A percentile compares a stretch with the other conserved stretches of the same genome.
Evolutionary conservation across 2,888 invertebrate species (phyloP).

Genomic region (Eubasilissa splendida): DNA sequence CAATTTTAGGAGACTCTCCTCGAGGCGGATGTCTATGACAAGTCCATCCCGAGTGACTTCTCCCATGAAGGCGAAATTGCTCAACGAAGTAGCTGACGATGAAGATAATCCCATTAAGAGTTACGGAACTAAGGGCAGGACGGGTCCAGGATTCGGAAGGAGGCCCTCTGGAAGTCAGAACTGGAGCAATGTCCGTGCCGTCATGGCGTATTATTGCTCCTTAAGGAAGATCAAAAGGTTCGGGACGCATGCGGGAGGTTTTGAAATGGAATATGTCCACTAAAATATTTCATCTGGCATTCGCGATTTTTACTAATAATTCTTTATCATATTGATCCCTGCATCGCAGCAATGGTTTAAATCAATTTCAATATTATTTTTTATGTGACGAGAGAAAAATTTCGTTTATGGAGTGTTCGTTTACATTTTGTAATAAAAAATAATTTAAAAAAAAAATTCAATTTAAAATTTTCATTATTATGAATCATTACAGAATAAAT

Average conservation of each 20-base stretch:
- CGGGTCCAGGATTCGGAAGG: conserved; percentile 61
- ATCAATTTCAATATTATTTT: no score
- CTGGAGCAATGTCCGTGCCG: conserved; percentile 90
- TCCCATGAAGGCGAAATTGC: conserved; percentile 31
- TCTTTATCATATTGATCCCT: no score
- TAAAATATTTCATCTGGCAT: not conserved
- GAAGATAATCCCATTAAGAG: conserved; percentile 52
- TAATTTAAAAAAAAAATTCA: no score
- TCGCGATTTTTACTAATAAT: no score
- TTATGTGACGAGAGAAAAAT: no score
- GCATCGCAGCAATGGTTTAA: no score
- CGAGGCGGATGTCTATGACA: conserved; percentile 2
- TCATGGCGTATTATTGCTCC: conserved; percentile 91
- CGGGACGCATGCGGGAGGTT: conserved; percentile 61
- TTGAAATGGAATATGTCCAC: conserved; percentile 29
- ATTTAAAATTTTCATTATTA: no score
- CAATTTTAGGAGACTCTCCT: conserved; percentile 35
- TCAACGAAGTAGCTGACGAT: conserved; percentile 30
- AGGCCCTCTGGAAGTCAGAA: conserved; percentile 74
- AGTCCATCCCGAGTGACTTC: conserved; percentile 20
- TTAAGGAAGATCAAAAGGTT: conserved; percentile 93
- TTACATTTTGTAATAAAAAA: no score
- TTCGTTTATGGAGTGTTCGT: no score
- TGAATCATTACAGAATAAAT: no score
- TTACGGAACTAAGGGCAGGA: conserved; percentile 60